Conservation (phyloP, 2,797 vertebrate genomes). For the Sebastes iracundus region DNA sequence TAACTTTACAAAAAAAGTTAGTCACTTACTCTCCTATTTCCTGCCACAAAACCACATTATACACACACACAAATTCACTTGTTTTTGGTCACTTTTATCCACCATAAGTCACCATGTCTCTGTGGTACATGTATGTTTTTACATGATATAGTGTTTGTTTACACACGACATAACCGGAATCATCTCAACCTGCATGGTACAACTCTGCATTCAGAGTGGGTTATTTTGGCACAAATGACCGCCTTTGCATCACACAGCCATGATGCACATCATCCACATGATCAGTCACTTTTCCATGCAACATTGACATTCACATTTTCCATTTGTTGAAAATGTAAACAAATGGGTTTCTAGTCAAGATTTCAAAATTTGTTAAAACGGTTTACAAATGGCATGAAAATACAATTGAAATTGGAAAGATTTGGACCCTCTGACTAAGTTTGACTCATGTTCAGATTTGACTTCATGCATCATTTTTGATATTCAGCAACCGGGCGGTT, state of each 20-base stretch:
- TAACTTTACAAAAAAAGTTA: slow-evolving; percentile 50
- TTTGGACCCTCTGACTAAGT: not conserved
- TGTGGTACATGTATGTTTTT: slow-evolving; percentile 1
- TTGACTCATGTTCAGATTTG: not conserved
- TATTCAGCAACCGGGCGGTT: not conserved
- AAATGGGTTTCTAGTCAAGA: slow-evolving; percentile 7
- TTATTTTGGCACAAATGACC: slow-evolving; percentile 46
- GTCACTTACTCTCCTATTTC: not conserved
- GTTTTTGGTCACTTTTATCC: slow-evolving; percentile 29
- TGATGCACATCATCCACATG: slow-evolving; percentile 40
- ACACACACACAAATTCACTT: not conserved
- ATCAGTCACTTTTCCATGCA: slow-evolving; percentile 37
- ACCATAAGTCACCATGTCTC: not conserved
- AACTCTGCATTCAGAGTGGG: not conserved
- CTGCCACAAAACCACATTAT: slow-evolving; percentile 10
- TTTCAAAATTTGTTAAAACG: not conserved
- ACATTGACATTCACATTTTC: slow-evolving; percentile 35
- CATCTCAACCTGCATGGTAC: not conserved
- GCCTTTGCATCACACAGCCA: slow-evolving; percentile 30
- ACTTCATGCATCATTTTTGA: not conserved
- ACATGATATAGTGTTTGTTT: not conserved
- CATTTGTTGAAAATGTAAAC: slow-evolving; percentile 24
- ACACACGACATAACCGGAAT: not conserved
- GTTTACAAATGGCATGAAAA: slow-evolving; percentile 42
- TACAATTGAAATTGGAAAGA: slow-evolving; percentile 1